phyloP scores from a whole-genome alignment of 2,888 invertebrate species.

The Agonopterix alstromeriana region DNA sequence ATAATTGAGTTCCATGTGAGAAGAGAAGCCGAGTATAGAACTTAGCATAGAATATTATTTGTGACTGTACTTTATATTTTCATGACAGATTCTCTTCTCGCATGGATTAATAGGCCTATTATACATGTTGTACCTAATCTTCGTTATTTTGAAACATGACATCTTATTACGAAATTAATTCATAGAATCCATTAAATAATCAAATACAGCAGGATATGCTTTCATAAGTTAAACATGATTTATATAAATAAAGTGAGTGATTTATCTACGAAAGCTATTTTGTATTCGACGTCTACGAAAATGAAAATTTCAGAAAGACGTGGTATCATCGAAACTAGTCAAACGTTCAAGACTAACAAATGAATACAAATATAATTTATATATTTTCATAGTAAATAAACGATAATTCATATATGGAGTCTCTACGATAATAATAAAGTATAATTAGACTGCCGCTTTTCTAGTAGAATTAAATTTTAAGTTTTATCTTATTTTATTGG shows the following conservation, averaged over 20 bases:
- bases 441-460: conserved; percentile 7
- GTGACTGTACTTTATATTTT: conserved; percentile 2
- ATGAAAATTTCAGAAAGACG: conserved; percentile 2
- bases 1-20: conserved; percentile 38
- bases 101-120: conserved; percentile 51
- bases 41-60: conserved; percentile 5
- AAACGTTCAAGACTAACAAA: conserved; percentile 28
- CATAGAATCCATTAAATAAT: not conserved
- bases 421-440: conserved; percentile 14
- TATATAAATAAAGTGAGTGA: not conserved
- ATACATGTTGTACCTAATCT: conserved; percentile 42
- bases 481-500: not conserved
- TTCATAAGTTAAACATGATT: not conserved
- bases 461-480: not conserved
- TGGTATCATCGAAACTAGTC: conserved; percentile 48
- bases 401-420: conserved; percentile 11
- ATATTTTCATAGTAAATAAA: conserved; percentile 9
- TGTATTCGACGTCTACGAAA: not conserved
- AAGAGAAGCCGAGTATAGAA: conserved; percentile 25
- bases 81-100: conserved; percentile 29
- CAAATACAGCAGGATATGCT: not conserved
- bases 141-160: conserved; percentile 35
- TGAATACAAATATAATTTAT: conserved; percentile 16
- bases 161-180: conserved; percentile 1
- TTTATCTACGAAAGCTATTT: not conserved